Conservation (phyloP, 2,113 vertebrate species). For the Microcebus murinus region DNA sequence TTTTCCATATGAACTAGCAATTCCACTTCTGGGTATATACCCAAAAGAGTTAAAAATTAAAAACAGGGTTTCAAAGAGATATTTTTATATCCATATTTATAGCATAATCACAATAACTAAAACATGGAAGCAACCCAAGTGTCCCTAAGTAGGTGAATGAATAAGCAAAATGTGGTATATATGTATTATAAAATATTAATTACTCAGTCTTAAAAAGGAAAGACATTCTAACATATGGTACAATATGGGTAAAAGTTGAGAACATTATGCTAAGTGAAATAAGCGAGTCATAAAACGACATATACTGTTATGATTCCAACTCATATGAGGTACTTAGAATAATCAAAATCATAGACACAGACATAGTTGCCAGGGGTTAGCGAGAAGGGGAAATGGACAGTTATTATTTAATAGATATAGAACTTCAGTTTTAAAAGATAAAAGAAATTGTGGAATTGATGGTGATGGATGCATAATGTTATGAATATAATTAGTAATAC, state of each 20-base stretch:
- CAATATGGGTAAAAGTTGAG: background rate
- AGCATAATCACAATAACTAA: background rate
- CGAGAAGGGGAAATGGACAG: background rate
- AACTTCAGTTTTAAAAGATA: background rate
- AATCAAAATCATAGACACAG: background rate
- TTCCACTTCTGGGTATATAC: background rate
- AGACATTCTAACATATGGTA: background rate
- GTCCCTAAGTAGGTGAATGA: background rate
- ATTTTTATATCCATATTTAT: background rate
- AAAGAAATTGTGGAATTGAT: background rate
- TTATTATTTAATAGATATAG: background rate
- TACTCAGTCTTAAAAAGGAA: background rate
- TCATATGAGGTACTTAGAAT: background rate
- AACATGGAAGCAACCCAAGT: background rate
- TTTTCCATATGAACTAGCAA: background rate
- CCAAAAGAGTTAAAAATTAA: background rate
- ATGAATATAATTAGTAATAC: background rate
- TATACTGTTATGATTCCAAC: background rate
- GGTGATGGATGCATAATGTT: background rate
- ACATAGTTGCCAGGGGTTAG: background rate
- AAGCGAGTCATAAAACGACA: background rate
- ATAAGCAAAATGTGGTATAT: background rate
- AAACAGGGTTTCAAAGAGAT: background rate
- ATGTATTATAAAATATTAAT: background rate
- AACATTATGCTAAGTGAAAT: background rate